These are phyloP conservation scores for Heteractis magnifica DNA, from an alignment of 92 coral and sea anemone genomes.

Conservation along the genomic window DNA sequence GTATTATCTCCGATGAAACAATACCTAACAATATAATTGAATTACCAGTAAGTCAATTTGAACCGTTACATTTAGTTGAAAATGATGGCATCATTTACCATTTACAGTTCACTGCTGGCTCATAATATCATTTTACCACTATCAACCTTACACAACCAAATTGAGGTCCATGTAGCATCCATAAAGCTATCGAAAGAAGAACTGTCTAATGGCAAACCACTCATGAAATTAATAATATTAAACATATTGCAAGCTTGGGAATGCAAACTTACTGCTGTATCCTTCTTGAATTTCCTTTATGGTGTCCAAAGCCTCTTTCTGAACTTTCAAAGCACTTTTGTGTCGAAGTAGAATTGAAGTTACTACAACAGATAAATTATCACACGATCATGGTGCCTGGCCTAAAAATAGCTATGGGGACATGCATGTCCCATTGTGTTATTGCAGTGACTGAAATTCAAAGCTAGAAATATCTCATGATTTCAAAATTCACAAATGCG, in stretches of 20 bases:
- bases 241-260: neutral
- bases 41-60: too few relatives aligned
- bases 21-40: neutral
- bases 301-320: neutral
- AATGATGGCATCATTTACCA: neutral
- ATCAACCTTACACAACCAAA: neutral
- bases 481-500: too few relatives aligned
- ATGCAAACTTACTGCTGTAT: neutral
- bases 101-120: neutral
- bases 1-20: neutral
- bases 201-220: neutral
- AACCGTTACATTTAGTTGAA: neutral
- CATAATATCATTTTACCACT: neutral
- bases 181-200: too few relatives aligned
- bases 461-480: neutral
- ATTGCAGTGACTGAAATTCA: neutral
- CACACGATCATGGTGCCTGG: neutral
- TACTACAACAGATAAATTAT: neutral
- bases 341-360: neutral
- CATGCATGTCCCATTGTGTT: neutral
- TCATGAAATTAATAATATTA: neutral
- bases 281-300: neutral
- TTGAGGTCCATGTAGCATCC: neutral
- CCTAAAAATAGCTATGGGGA: too few relatives aligned
- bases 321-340: neutral